A percentile compares a stretch with the other conserved stretches of the same genome.
Conservation (phyloP, 2,113 vertebrate genomes). For the Deroptyus accipitrinus region DNA sequence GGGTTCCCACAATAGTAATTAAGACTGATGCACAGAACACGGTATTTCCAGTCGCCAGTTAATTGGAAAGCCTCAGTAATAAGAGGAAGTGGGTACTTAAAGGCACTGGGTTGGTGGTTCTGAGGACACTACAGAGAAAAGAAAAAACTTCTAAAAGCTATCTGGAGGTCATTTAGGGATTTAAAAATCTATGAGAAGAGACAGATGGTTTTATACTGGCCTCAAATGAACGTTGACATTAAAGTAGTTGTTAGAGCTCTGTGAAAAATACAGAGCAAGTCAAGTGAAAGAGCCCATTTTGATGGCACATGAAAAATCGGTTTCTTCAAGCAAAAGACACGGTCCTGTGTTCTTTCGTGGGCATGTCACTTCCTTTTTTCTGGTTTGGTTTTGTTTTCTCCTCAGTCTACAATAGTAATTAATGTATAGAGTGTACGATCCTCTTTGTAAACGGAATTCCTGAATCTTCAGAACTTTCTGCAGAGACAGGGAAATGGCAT, state of each 20-base stretch:
- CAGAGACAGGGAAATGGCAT: background rate
- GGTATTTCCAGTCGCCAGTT: background rate
- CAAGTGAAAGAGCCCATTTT: slow-evolving; percentile 31
- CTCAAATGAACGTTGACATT: slow-evolving; percentile 31
- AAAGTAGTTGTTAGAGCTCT: slow-evolving; percentile 9
- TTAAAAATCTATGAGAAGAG: background rate
- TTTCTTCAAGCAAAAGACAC: background rate
- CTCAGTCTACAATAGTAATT: background rate
- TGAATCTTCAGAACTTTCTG: background rate
- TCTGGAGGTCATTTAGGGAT: slow-evolving; percentile 4
- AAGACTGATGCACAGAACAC: background rate
- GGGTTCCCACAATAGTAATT: background rate
- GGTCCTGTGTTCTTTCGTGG: background rate
- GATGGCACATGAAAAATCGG: background rate
- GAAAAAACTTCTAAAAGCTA: background rate
- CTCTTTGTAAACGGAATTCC: background rate
- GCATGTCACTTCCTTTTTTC: background rate
- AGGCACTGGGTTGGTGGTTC: background rate
- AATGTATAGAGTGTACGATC: background rate
- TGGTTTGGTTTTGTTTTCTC: background rate
- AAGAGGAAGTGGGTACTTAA: background rate
- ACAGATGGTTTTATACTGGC: background rate
- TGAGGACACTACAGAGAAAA: background rate
- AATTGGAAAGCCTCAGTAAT: background rate
- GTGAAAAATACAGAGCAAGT: slow-evolving; percentile 24